Evolutionary conservation across 1,140 invertebrate genomes (phyloP), one percentile per base, ranked within the genome.

Genomic region (Habropoda laboriosa): DNA sequence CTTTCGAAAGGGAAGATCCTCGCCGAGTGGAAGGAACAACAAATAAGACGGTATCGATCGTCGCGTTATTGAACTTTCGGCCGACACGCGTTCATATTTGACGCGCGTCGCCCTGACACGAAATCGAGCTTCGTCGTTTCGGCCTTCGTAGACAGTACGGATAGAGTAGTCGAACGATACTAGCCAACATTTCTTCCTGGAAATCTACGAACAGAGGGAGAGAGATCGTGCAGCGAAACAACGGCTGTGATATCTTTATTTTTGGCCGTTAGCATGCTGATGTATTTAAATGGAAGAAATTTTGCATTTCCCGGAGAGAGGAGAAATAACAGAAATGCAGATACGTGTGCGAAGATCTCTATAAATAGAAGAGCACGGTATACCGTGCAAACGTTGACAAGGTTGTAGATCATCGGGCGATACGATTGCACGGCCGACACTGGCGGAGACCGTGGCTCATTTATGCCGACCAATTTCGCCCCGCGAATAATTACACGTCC

Each of bases 351-450:
- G 6, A 21, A 13, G 8, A 76, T 67, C 47, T 6, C 38, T 66
- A 76, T 67, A 45, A 76, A 67, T 57, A 76, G 73, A 45, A n/a
- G 1, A 7, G 21, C 49, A 49, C 21, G 27, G 53, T 67, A 42
- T 40, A 32, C 35, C 61, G 58, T 67, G 49, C 27, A 67, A 55
- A 76, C 49, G 60, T 24, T 30, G 58, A 30, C 45, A 32, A 53
- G 58, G 72, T 63, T 63, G 72, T 63, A 74, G 58, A 74, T 63
- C 45, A 63, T 63, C 55, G 30, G 2, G 13, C 72, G 72, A 63
- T 74, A 74, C 45, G 58, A 45, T 35, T 60, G 55, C 7, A 42
- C 51, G 67, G n/a, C 55, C 53, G 35, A 68, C 32, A 21, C 16
- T 13, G 45, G 60, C 24, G 24, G 24, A 45, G 21, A 18, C 27